These are phyloP conservation scores for Catalaphyllia jardinei DNA, from an alignment of 64 coral and sea anemone species.

Conservation along the genomic window DNA sequence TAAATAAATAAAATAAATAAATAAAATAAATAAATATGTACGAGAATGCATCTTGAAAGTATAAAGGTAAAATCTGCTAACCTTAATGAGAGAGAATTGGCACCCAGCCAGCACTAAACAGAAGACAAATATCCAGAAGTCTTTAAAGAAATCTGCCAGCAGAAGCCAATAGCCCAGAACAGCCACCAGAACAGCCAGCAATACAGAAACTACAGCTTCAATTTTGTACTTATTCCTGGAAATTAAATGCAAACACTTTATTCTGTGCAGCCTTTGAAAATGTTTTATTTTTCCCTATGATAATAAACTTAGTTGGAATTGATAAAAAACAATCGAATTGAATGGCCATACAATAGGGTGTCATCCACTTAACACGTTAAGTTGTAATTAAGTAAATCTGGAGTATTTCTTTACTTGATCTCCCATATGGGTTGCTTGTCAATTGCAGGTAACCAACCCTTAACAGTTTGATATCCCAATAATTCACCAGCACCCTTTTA, in stretches of 20 bases:
- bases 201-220: constrained; percentile 78
- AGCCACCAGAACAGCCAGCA: constrained; percentile 85
- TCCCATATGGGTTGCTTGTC: too few relatives aligned
- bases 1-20: too few relatives aligned
- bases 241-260: not conserved
- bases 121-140: constrained; percentile 98
- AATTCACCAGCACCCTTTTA: too few relatives aligned
- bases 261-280: not conserved
- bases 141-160: constrained; percentile 84
- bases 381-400: too few relatives aligned
- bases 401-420: too few relatives aligned
- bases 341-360: too few relatives aligned
- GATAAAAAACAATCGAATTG: too few relatives aligned
- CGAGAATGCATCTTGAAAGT: too few relatives aligned
- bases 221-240: constrained; percentile 86
- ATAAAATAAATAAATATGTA: too few relatives aligned
- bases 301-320: not conserved
- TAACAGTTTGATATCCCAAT: too few relatives aligned
- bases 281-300: not conserved
- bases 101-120: constrained; percentile 97
- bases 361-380: too few relatives aligned
- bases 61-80: not conserved
- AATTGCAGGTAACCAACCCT: too few relatives aligned
- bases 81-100: constrained; percentile 96
- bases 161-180: constrained; percentile 93